Evolutionary conservation across 2,797 vertebrate species (phyloP).

Genomic region (Acomys russatus): DNA sequence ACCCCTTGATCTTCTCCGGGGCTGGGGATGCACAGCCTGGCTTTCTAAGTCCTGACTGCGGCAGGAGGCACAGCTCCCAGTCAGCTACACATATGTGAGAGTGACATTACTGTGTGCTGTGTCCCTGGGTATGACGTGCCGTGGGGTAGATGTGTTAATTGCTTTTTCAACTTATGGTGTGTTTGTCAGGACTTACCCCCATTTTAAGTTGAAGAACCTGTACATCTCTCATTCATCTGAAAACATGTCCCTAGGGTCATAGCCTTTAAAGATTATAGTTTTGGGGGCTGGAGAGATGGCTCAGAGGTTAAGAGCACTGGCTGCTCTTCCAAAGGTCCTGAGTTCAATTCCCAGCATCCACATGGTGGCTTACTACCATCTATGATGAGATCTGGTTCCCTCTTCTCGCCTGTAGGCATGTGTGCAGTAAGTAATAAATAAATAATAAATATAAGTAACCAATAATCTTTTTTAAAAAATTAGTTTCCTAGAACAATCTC

Average conservation of each 20-base stretch:
- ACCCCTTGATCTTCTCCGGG: background rate
- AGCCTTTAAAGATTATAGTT: conserved; percentile 12
- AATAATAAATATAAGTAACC: too few relatives aligned
- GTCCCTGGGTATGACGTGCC: background rate
- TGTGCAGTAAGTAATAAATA: too few relatives aligned
- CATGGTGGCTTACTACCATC: too few relatives aligned
- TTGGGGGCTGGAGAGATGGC: background rate
- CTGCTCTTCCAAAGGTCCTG: too few relatives aligned
- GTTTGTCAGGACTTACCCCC: background rate
- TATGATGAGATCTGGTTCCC: too few relatives aligned
- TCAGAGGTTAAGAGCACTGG: too few relatives aligned
- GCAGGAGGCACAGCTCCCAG: background rate
- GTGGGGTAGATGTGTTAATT: background rate
- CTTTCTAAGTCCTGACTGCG: background rate
- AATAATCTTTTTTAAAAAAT: too few relatives aligned
- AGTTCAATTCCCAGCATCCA: too few relatives aligned
- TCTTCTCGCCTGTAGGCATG: too few relatives aligned
- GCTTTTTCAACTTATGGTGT: background rate
- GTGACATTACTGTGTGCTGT: too few relatives aligned
- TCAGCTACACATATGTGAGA: too few relatives aligned
- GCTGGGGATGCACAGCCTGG: background rate
- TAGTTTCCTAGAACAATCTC: background rate
- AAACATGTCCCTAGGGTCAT: background rate
- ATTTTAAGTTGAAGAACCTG: background rate
- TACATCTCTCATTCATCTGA: conserved; percentile 21